Percentiles rank a stretch among this genome's conserved stretches.
Evolutionary conservation across 1,140 invertebrate genomes (phyloP).

Genomic region (Lordiphosa stackelbergi): DNA sequence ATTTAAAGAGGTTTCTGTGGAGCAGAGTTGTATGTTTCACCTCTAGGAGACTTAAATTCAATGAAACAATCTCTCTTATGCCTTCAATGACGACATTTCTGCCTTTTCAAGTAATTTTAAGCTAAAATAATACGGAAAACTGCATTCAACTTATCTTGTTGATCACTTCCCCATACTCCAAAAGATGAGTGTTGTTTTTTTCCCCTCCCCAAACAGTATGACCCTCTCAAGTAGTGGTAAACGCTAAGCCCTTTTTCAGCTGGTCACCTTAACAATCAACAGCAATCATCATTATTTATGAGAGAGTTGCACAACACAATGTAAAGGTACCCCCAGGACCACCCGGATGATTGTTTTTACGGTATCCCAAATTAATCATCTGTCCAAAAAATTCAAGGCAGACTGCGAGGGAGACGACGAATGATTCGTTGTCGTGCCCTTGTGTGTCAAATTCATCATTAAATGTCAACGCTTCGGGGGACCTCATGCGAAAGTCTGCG

Average conservation of each 20-base stretch:
- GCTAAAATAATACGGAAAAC: no score
- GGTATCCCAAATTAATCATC: constrained; percentile 58
- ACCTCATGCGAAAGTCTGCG: constrained; percentile 54
- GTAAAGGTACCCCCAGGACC: constrained; percentile 40
- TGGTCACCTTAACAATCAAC: constrained; percentile 43
- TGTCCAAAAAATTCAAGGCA: constrained; percentile 20
- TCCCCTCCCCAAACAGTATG: constrained; percentile 10
- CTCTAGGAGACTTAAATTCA: no score
- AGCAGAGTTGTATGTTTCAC: no score
- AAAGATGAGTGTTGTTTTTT: not conserved
- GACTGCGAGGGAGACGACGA: constrained; percentile 15
- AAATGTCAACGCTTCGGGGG: constrained; percentile 74
- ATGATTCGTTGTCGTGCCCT: constrained; percentile 66
- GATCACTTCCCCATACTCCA: no score
- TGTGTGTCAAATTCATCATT: constrained; percentile 76
- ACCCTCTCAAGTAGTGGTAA: not conserved
- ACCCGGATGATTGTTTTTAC: constrained; percentile 55
- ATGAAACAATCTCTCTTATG: no score
- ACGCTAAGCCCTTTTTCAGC: not conserved
- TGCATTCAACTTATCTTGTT: no score
- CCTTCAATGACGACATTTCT: no score
- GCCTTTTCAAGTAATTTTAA: no score
- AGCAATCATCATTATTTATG: constrained; percentile 65
- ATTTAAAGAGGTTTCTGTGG: no score
- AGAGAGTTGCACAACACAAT: constrained; percentile 49